Base-by-base conservation (phyloP, 2,888 invertebrate genomes). In the Chrysolina americana region DNA sequence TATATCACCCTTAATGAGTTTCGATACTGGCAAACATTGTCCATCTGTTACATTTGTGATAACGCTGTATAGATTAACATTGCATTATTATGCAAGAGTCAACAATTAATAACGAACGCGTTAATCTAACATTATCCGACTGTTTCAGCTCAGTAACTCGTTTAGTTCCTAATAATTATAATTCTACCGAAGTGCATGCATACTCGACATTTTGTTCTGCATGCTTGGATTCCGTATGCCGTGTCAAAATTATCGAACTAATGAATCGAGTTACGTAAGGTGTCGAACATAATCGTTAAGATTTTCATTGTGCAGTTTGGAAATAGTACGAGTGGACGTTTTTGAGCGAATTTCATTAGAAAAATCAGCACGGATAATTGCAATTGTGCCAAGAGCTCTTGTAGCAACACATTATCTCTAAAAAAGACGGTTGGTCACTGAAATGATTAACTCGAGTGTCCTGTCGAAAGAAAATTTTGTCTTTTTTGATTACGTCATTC, bases 91-190 rank as follows among this genome's bases (percentile, higher is more conserved):
- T n/a, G 50, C 50, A 19, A 50, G 19, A 50, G 19, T 2, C 9
- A 19, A 50, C 50, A 50, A 69, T 36, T 41, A 69, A 59, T 17
- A 69, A 69, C 23, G 63, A n/a, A 50, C 19, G 63, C 23, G 64
- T 62, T 62, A 21, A 36, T 21, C 0, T 36, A 23, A 17, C 53
- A 50, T 68, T 68, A 28, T 36, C 50, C 36, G 17, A 48, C 17
- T 50, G 66, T 48, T 66, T 23, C 66, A 28, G 23, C 47, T 53
- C 66, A 48, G 10, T 68, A 68, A 68, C 36, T 68, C 48, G 36
- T 68, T 68, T 15, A 68, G 48, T 19, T 53, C 23, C 66, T 68
- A 48, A 68, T 68, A 44, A 44, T 44, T 44, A 15, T 44, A 44
- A 44, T 15, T 15, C 44, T 44, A 15, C 5, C 44, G 44, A 1